Conservation (phyloP, 2,113 vertebrate genomes). For the Periophthalmus modestus region DNA sequence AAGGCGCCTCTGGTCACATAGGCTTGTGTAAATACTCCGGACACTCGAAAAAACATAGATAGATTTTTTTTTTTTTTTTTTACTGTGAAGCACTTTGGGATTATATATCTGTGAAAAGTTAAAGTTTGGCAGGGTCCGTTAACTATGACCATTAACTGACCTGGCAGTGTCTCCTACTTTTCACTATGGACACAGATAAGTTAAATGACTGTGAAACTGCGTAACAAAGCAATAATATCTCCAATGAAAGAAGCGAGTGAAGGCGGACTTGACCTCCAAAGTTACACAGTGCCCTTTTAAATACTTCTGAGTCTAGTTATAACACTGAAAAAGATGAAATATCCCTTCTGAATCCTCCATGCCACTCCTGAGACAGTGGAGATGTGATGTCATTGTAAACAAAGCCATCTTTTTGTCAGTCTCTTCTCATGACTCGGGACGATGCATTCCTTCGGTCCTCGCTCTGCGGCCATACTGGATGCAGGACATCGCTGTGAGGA, state of each 20-base stretch:
- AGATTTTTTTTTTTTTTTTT: too few relatives aligned
- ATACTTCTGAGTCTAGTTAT: neutral
- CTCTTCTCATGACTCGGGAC: slow-evolving; percentile 49
- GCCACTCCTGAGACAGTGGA: slow-evolving; percentile 19
- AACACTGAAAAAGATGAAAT: slow-evolving; percentile 7
- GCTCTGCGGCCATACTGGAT: slow-evolving; percentile 26
- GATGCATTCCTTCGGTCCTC: slow-evolving; percentile 64
- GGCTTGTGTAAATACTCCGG: neutral
- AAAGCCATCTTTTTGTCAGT: slow-evolving; percentile 54
- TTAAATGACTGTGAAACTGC: too few relatives aligned
- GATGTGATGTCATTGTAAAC: slow-evolving; percentile 58
- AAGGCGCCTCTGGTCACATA: neutral
- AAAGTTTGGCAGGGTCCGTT: too few relatives aligned
- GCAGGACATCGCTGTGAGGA: slow-evolving; percentile 54
- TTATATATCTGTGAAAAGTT: too few relatives aligned
- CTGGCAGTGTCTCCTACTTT: too few relatives aligned
- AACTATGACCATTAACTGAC: too few relatives aligned
- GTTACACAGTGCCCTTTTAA: too few relatives aligned
- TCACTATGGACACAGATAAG: too few relatives aligned
- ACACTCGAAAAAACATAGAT: neutral
- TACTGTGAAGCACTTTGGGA: too few relatives aligned
- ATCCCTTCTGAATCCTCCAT: neutral
- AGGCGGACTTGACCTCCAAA: too few relatives aligned
- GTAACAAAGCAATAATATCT: too few relatives aligned
- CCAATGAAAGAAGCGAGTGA: too few relatives aligned